A percentile compares a stretch with the other conserved stretches of the same genome.
phyloP scores from a whole-genome alignment of 1,140 invertebrate genomes.

The Dreissena rostriformis region DNA sequence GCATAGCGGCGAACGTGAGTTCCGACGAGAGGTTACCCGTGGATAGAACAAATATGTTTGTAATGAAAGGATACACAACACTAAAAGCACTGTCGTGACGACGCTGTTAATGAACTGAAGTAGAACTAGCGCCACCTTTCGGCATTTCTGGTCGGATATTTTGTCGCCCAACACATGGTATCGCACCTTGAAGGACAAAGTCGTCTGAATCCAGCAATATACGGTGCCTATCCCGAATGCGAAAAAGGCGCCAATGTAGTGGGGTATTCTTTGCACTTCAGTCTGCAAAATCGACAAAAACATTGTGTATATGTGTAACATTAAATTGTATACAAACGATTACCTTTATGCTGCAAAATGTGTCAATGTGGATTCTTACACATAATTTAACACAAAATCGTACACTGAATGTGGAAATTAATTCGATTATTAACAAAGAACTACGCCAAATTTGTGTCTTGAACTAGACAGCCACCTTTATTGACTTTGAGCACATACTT shows the following conservation, averaged over 20 bases:
- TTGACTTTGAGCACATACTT: no score
- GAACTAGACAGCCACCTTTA: no score
- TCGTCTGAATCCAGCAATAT: conserved; percentile 87
- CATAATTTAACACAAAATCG: no score
- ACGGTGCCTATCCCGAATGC: conserved; percentile 86
- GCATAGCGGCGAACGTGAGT: no score
- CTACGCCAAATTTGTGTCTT: no score
- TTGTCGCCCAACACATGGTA: conserved; percentile 83
- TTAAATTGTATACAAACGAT: no score
- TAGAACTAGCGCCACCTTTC: conserved; percentile 74
- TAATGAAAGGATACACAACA: conserved; percentile 77
- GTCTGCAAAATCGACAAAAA: conserved; percentile 80
- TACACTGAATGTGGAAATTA: no score
- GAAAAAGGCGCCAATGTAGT: conserved; percentile 86
- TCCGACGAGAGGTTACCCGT: no score
- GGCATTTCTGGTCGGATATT: conserved; percentile 7
- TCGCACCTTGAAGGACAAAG: conserved; percentile 84
- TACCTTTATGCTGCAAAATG: no score
- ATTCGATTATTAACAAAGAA: no score
- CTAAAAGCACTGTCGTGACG: conserved; percentile 84
- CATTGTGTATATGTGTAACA: neutral
- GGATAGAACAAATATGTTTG: no score
- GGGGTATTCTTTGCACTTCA: conserved; percentile 86
- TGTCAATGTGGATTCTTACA: no score
- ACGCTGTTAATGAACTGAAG: conserved; percentile 84